These are phyloP conservation scores for Haliclystus octoradiatus DNA, from an alignment of 30 jellyfish, hydroid and myxozoan species.

Conservation along the genomic window DNA sequence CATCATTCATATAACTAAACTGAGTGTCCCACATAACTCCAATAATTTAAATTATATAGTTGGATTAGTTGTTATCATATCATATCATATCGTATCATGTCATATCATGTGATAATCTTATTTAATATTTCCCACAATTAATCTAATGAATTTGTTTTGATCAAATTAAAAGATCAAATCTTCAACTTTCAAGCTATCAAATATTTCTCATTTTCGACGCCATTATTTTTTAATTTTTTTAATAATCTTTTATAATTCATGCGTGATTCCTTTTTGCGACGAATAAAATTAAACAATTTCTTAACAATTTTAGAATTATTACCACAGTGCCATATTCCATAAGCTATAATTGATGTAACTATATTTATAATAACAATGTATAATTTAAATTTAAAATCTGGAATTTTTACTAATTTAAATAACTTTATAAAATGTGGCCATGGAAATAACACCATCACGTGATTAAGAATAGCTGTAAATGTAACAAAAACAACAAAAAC, in stretches of 20 bases:
- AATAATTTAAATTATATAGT: too few relatives aligned
- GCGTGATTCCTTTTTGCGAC: neutral
- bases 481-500: neutral
- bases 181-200: too few relatives aligned
- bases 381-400: neutral
- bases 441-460: neutral
- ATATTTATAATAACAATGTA: neutral
- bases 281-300: too few relatives aligned
- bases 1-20: too few relatives aligned
- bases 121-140: too few relatives aligned
- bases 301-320: too few relatives aligned
- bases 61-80: too few relatives aligned
- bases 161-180: too few relatives aligned
- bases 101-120: too few relatives aligned
- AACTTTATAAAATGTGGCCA: neutral
- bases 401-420: constrained; percentile 2
- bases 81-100: too few relatives aligned
- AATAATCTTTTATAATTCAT: neutral
- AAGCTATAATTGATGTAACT: neutral
- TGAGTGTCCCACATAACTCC: too few relatives aligned
- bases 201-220: neutral
- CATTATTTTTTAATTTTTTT: neutral
- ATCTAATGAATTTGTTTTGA: too few relatives aligned
- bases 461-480: neutral
- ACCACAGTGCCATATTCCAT: neutral